phyloP scores from a whole-genome alignment of 2,888 invertebrate species.

The Patella pellucida region DNA sequence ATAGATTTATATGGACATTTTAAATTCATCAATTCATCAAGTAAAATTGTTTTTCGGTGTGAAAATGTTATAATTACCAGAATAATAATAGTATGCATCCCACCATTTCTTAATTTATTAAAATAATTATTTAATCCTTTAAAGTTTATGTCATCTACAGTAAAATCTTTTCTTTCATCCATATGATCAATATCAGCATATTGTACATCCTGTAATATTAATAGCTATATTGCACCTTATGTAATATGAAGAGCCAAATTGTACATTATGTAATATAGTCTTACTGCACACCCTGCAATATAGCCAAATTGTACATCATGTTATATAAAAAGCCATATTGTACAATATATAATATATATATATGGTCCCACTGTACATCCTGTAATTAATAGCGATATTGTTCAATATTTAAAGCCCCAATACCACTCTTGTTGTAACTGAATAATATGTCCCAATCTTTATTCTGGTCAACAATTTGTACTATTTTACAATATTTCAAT shows the following conservation, averaged over 20 bases:
- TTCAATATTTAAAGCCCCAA: too few species aligned
- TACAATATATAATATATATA: too few species aligned
- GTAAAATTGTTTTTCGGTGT: too few species aligned
- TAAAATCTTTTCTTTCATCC: conserved; percentile 59
- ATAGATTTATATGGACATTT: too few species aligned
- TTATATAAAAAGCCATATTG: background rate
- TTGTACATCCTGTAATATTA: conserved; percentile 55
- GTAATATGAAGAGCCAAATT: too few species aligned
- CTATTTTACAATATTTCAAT: too few species aligned
- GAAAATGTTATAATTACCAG: conserved; percentile 44
- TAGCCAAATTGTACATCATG: background rate
- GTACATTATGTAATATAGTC: background rate
- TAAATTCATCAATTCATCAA: too few species aligned
- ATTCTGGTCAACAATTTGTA: too few species aligned
- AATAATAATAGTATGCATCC: conserved; percentile 61
- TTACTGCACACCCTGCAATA: background rate
- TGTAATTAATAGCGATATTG: too few species aligned
- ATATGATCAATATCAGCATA: conserved; percentile 68
- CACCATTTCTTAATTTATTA: conserved; percentile 40
- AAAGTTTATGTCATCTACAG: conserved; percentile 52
- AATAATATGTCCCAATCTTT: too few species aligned
- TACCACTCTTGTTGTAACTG: too few species aligned
- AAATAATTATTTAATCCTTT: conserved; percentile 55
- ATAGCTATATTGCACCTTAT: background rate
- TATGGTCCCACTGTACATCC: too few species aligned